Evolutionary conservation across 2,113 vertebrate species (phyloP), one percentile per base, ranked within the genome.

Genomic region (Gasterosteus nipponicus): DNA sequence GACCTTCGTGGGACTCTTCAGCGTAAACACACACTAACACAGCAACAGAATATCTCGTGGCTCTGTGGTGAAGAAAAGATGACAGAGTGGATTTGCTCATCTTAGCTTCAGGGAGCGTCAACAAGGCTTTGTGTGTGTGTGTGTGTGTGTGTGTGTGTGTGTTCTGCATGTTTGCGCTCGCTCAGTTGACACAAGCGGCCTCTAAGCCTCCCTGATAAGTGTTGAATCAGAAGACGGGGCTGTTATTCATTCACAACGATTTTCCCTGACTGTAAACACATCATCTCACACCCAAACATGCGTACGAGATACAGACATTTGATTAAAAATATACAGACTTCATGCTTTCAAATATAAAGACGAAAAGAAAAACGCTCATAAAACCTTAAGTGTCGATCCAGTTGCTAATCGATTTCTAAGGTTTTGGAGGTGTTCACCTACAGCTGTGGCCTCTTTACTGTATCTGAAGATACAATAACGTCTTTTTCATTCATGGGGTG

Each of bases 1-100:
- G 53, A 42, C 63, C 49, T 80, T 56, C 64, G 64, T 73, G 74
- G 35, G 74, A 54, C 61, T 71, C 56, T 69, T 84, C 33, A 49
- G 59, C 3, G 64, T 79, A 61, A 87, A 81, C 53, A 64, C 57
- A 12, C 65, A 72, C 10, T 15, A 51, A 53, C 18, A 26, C 66
- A 53, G 60, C 74, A 67, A 2, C 75, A 65, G 62, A 72, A 64
- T 38, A 53, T 58, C 8, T 19, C 73, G 42, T 64, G 49, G 18
- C 2, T 5, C 41, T 58, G 35, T 54, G 56, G 7, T 26, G 41
- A 73, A 72, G 65, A 75, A 75, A 76, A 54, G 42, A 74, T 39
- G 68, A 75, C 71, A 16, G 33, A 42, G 58, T 22, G 53, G 46
- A 77, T 82, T 69, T 77, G 56, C 61, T 67, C 64, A 42, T 71